These are phyloP conservation scores for Callocephalon fimbriatum DNA, from an alignment of 2,113 vertebrate genomes.

Conservation along the genomic window DNA sequence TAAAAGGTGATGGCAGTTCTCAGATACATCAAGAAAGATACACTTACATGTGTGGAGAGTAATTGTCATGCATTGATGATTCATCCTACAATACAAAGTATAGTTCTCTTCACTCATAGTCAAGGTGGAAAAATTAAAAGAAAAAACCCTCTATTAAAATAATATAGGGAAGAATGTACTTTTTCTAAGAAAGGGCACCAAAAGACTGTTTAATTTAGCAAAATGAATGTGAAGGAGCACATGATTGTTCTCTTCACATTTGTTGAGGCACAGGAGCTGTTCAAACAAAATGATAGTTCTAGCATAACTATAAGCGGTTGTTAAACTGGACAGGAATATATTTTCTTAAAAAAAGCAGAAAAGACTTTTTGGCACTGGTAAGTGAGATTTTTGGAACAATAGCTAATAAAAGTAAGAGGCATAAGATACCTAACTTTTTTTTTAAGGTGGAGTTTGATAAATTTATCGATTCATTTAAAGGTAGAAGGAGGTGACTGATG, in stretches of 20 bases:
- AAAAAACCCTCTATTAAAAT: accelerated
- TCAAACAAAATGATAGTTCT: not conserved
- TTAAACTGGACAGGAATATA: not conserved
- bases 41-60: not conserved
- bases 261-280: not conserved
- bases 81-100: not conserved
- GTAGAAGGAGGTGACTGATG: not conserved
- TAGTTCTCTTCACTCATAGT: not conserved
- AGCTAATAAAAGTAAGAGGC: not conserved
- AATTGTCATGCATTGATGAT: not conserved
- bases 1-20: not conserved
- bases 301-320: not conserved
- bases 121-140: not conserved
- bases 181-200: not conserved
- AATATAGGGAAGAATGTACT: not conserved
- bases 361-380: not conserved
- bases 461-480: not conserved
- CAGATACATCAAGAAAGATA: not conserved
- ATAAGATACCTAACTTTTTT: not conserved
- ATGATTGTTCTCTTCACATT: not conserved
- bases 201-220: not conserved
- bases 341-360: not conserved
- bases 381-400: not conserved
- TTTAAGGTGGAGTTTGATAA: not conserved
- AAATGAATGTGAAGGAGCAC: not conserved